A percentile compares a stretch with the other conserved stretches of the same genome.
These are phyloP conservation scores for Sialis fuliginosa DNA, from an alignment of 2,888 invertebrate genomes.

Conservation along the genomic window DNA sequence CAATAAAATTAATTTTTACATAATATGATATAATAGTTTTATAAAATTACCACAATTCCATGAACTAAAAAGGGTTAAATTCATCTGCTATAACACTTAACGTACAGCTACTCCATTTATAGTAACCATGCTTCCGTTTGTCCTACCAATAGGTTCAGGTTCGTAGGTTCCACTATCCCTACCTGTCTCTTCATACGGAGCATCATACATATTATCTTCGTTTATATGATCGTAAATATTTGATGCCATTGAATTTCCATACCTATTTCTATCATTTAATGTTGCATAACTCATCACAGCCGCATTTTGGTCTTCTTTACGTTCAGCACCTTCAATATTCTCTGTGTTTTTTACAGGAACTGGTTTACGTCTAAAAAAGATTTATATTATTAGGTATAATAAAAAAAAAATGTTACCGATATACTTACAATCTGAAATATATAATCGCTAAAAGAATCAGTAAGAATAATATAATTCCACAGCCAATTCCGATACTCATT, in stretches of 20 bases:
- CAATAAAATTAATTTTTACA: no score
- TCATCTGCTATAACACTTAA: conserved; percentile 22
- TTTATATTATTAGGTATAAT: conserved; percentile 5
- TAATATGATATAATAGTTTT: no score
- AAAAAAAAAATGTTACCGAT: conserved; percentile 1
- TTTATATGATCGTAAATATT: conserved; percentile 43
- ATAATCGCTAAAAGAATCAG: conserved; percentile 61
- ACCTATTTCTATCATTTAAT: conserved; percentile 45
- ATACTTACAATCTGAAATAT: conserved; percentile 63
- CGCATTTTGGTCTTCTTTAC: conserved; percentile 72
- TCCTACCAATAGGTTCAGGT: conserved; percentile 41
- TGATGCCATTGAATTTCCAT: conserved; percentile 23
- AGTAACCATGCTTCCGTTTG: conserved; percentile 47
- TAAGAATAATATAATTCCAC: conserved; percentile 63
- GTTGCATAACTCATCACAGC: conserved; percentile 82
- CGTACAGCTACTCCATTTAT: conserved; percentile 80
- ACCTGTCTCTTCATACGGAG: conserved; percentile 50
- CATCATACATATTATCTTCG: conserved; percentile 56
- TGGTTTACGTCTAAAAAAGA: conserved; percentile 50
- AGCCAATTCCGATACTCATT: conserved; percentile 67
- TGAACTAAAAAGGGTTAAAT: no score
- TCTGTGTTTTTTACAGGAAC: conserved; percentile 78
- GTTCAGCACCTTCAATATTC: conserved; percentile 70
- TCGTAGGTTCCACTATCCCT: conserved; percentile 38
- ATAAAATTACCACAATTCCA: no score